These are phyloP conservation scores for Conomelus anceps DNA, from an alignment of 2,888 invertebrate genomes.

Conservation along the genomic window DNA sequence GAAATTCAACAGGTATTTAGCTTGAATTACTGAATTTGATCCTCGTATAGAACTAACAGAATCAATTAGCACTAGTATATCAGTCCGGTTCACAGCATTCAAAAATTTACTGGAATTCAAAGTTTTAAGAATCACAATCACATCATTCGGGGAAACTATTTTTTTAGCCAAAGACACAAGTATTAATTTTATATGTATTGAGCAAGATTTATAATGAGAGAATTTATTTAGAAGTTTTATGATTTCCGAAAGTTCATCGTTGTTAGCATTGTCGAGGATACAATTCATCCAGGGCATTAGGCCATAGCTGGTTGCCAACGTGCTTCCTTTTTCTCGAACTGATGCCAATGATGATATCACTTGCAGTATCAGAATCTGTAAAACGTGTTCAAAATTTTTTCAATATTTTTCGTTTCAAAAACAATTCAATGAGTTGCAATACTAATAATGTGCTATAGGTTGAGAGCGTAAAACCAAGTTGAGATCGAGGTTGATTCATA, in stretches of 20 bases:
- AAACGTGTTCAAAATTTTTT: not conserved
- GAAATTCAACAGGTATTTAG: not conserved
- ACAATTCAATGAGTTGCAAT: not conserved
- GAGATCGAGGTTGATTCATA: no score
- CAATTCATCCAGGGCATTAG: not conserved
- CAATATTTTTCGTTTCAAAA: not conserved
- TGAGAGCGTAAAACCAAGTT: not conserved
- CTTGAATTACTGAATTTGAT: not conserved
- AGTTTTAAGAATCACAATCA: not conserved
- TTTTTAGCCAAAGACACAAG: not conserved
- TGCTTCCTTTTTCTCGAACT: not conserved
- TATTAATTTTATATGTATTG: not conserved
- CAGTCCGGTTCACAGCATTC: not conserved
- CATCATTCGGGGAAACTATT: not conserved
- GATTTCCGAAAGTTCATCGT: not conserved
- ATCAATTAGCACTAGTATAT: not conserved
- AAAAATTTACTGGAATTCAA: not conserved
- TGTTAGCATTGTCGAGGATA: not conserved
- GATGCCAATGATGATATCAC: not conserved
- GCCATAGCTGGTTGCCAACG: not conserved
- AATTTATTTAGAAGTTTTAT: not conserved
- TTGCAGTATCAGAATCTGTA: not conserved
- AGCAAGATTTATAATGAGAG: not conserved
- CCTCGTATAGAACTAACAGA: not conserved
- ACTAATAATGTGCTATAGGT: not conserved